These are phyloP conservation scores for Nowickia ferox DNA, from an alignment of 2,888 invertebrate genomes.

Conservation along the genomic window DNA sequence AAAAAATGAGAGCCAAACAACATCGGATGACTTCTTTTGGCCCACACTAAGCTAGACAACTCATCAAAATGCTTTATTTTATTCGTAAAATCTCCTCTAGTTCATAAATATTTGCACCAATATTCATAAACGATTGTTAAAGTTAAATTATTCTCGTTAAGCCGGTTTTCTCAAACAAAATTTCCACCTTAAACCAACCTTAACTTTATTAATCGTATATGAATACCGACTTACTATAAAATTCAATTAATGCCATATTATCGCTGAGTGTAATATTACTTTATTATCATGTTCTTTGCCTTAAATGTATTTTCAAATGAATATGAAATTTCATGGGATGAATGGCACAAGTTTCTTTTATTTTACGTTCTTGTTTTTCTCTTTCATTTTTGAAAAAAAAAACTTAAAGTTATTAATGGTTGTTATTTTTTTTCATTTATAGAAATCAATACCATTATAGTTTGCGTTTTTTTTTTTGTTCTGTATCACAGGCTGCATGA, in stretches of 20 bases:
- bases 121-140: no score
- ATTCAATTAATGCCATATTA: background rate
- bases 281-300: background rate
- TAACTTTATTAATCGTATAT: no score
- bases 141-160: no score
- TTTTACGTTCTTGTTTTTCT: background rate
- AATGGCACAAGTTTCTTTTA: slow-evolving; percentile 4
- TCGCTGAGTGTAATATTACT: slow-evolving; percentile 12
- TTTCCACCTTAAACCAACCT: no score
- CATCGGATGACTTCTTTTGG: no score
- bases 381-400: background rate
- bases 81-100: no score
- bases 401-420: slow-evolving; percentile 34
- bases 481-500: background rate
- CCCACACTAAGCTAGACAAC: no score
- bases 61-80: no score
- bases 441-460: slow-evolving; percentile 42
- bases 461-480: background rate
- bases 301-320: background rate
- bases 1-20: no score
- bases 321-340: background rate
- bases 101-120: no score
- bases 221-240: no score
- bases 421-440: slow-evolving; percentile 5
- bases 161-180: no score